These are phyloP conservation scores for Micrasema longulum DNA, from an alignment of 1,140 invertebrate species.

Conservation along the genomic window DNA sequence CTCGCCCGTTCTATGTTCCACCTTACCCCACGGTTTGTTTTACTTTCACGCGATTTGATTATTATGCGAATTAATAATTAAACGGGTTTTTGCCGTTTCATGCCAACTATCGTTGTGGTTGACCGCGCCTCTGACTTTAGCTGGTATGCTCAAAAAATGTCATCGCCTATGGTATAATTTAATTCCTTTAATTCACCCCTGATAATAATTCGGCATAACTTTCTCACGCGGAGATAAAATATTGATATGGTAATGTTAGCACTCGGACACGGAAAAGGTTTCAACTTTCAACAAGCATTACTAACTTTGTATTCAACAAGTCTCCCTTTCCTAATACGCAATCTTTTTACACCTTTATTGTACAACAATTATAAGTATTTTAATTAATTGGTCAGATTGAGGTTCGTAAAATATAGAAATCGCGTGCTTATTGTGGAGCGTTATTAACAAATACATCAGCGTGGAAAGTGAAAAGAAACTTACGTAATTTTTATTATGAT, in stretches of 20 bases:
- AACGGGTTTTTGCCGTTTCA: slow-evolving; percentile 30
- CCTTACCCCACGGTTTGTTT: slow-evolving; percentile 28
- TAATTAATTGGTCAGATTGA: too few species aligned
- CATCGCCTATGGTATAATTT: slow-evolving; percentile 16
- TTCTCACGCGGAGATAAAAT: slow-evolving; percentile 1
- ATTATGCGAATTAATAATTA: slow-evolving; percentile 43
- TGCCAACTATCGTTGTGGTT: slow-evolving; percentile 5
- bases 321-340: background rate
- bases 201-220: slow-evolving; percentile 10
- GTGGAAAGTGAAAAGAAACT: too few species aligned
- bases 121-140: slow-evolving; percentile 17
- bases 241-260: background rate
- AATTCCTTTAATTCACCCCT: slow-evolving; percentile 15
- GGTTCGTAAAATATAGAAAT: too few species aligned
- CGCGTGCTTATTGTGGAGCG: too few species aligned
- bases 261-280: background rate
- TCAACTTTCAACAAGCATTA: slow-evolving; percentile 23
- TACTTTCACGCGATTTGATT: slow-evolving; percentile 47
- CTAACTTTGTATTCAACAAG: slow-evolving; percentile 16
- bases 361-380: too few species aligned
- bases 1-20: slow-evolving; percentile 37
- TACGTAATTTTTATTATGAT: too few species aligned
- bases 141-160: slow-evolving; percentile 31
- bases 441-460: too few species aligned
- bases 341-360: too few species aligned